Base-by-base conservation (phyloP, 2,888 invertebrate species). In the Lepidocyrtoides sp. region DNA sequence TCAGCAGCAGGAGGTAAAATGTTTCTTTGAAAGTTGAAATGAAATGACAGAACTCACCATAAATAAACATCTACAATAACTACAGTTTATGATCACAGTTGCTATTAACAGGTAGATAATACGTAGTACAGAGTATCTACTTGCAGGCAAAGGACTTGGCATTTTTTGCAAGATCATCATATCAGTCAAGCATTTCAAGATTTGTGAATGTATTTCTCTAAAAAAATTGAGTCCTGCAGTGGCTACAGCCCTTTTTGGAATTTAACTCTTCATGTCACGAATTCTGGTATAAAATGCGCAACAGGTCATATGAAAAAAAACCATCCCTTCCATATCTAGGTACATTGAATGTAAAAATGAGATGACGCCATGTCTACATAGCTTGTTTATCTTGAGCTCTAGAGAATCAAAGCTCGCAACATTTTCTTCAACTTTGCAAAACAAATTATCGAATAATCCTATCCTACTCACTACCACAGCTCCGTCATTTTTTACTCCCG, bases 1-100 rank as follows among this genome's bases (percentile, higher is more conserved):
- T 91, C 93, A 93, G 88, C 93, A 93, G 93, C 93, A 92, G 93
- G 93, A 89, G 91, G 89, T 29, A 69, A 32, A 86, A 17, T 72
- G 54, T 60, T 44, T 57, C 48, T 23, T 75, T 23, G 36, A 79
- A 54, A 20, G 57, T 12, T 4, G 29, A 77, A 54, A 36, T 36
- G 60, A 82, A 29, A 82, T 82, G 29, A 79, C 54, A 79, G 54
- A 36, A 79, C 57, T 57, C 17, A 32, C 36, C 57, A 79, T 57
- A 79, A 79, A 57, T 79, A 79, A 79, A 79, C 57, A 79, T 44
- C 8, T 29, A 66, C 17, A 12, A n/a, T n/a, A n/a, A n/a, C n/a
- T n/a, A n/a, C n/a, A n/a, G n/a, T n/a, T n/a, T 69, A 32, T 36
- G 44, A 10, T 23, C 36, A 79, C 17, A 69, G 10, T 26, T 23